Evolutionary conservation across 1,140 invertebrate genomes (phyloP), one percentile per base, ranked within the genome.

Genomic region (Heliconius hewitsoni): DNA sequence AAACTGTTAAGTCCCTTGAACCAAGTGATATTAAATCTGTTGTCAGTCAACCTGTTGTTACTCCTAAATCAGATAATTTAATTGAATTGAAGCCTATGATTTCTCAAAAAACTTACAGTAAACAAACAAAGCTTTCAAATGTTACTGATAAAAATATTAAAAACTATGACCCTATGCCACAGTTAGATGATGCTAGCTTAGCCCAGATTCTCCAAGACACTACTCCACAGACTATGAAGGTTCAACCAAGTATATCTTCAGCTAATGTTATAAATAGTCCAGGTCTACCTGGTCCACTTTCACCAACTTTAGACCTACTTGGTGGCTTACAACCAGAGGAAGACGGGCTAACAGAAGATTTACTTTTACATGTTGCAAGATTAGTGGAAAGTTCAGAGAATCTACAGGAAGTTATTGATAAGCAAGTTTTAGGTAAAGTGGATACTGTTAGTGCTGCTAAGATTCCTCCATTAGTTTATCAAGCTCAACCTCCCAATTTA

Each of bases 391-490:
- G 96, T 85, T 95, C 95, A 8, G 96, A 96, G 87, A 95, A 96
- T 84, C 91, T 96, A 39, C 96, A 96, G 86, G 96, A 96, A 86
- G 96, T 96, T 34, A 96, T 96, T 73, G 96, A 96, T 82, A 96
- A 96, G 85, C 95, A 96, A 91, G 93, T 96, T 77, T 81, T 95
- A 77, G 93, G 95, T 86, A 93, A 95, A 91, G 94, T 94, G 39
- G 91, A 91, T 79, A 77, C 90, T n/a, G 77, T 83, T 52, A 3
- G 18, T 9, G 74, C 88, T 73, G 42, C 82, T 19, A 93, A 93
- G 88, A 37, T 87, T 23, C 87, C 88, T 16, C 19, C 74, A 30
- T 39, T 60, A 79, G 66, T 71, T 73, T 72, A 72, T 55, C 80
- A 80, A 73, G 18, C 82, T 34, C 81, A 70, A 46, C 34, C 82